Evolutionary conservation across 2,113 vertebrate species (phyloP), one percentile per base, ranked within the genome.

Genomic region (Malurus melanocephalus): DNA sequence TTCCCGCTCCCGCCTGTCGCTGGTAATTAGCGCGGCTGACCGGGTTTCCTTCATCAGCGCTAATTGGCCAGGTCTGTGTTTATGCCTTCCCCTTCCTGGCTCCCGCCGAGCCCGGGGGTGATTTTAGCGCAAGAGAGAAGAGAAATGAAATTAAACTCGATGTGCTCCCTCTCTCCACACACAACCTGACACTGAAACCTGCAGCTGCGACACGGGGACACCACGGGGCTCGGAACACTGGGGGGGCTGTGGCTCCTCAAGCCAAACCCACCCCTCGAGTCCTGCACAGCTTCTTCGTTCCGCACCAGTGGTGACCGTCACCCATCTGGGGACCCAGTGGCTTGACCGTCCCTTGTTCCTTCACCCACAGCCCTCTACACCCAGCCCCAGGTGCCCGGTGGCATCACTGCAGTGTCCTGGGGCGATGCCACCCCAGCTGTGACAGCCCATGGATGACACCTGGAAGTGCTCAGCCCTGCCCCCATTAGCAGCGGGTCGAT

Each of bases 251-350:
- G 22, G 22, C 67, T 40, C 28, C 76, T 46, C 53, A 10, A 45
- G 42, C 13, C 68, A 46, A 65, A 28, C 22, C 35, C 45, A 11
- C 8, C 23, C 45, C 61, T 2, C 0, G 46, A 45, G 35, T 1
- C 13, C 46, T 27, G 48, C 33, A 30, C 49, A 81, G 27, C 30
- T 23, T 21, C 60, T 84, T 23, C n/a, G 46, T 5, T 65, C 49
- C 27, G 59, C 10, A 1, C 48, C 26, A 4, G 42, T 0, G 10
- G 27, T 6, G 66, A 10, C 30, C 5, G 2, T 65, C 61, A 61
- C n/a, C 42, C 7, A 0, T 3, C 4, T 1, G 12, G 18, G 32
- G 33, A n/a, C 33, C 13, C 3, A 0, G 7, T 3, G 2, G 10
- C 5, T 12, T 13, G 8, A 4, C 10, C 57, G 6, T 20, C 21